Conservation (phyloP, 2,113 vertebrate species). For the Casuarius casuarius region DNA sequence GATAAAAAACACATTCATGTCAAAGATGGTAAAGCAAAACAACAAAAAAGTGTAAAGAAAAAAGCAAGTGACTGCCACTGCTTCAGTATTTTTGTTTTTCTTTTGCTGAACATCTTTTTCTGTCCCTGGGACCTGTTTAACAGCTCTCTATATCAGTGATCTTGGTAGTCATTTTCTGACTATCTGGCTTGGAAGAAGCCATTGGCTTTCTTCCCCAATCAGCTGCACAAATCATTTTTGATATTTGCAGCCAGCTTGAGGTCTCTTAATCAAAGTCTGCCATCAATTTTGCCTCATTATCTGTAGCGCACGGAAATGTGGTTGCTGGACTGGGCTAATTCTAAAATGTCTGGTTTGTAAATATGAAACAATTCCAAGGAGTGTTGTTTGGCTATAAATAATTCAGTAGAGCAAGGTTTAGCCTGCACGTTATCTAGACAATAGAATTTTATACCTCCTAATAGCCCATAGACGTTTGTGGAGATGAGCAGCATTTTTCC, state of each 20-base stretch:
- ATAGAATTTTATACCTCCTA: not conserved
- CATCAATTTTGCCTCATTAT: constrained; percentile 11
- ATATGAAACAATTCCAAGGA: not conserved
- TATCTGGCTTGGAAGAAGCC: not conserved
- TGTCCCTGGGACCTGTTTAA: not conserved
- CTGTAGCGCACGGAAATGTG: not conserved
- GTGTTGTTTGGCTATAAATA: constrained; percentile 24
- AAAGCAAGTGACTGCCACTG: not conserved
- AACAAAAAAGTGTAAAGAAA: not conserved
- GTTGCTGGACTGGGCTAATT: not conserved
- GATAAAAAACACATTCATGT: accelerated
- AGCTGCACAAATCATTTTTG: constrained; percentile 38
- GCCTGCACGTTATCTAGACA: not conserved
- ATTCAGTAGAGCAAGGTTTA: not conserved
- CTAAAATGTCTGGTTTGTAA: constrained; percentile 18
- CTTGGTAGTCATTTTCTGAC: constrained; percentile 33
- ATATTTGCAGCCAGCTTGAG: not conserved
- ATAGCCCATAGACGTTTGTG: not conserved
- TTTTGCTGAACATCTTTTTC: not conserved
- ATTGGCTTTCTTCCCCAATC: constrained; percentile 32
- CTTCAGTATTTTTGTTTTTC: not conserved
- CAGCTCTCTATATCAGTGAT: not conserved
- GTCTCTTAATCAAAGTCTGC: constrained; percentile 11
- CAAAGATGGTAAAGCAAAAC: not conserved
- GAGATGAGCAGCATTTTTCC: not conserved